phyloP scores from a whole-genome alignment of 2,797 vertebrate genomes.

The Kryptopterus vitreolus region DNA sequence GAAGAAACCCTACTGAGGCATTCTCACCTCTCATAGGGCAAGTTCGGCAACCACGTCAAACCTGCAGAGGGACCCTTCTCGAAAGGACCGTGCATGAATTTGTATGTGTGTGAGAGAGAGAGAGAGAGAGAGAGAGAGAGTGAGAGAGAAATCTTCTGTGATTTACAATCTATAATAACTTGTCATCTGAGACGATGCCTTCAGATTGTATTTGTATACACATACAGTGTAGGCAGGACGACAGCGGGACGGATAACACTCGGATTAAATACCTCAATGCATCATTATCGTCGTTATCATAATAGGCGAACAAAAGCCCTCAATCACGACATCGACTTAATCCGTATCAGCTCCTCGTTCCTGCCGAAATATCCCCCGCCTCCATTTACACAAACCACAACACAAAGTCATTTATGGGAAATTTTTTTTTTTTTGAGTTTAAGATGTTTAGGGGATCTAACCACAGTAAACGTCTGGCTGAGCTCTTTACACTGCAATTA shows the following conservation, averaged over 20 bases:
- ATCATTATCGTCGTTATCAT: not conserved
- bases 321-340: conserved; percentile 1
- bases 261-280: not conserved
- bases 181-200: not conserved
- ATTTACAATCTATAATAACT: not conserved
- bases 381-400: conserved; percentile 19
- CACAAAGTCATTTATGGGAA: conserved; percentile 24
- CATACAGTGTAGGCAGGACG: not conserved
- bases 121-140: conserved; percentile 32
- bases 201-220: not conserved
- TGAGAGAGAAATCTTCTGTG: not conserved
- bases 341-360: conserved; percentile 2
- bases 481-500: conserved; percentile 64
- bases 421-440: conserved; percentile 23
- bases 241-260: too few relatives aligned
- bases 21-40: conserved; percentile 74
- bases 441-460: conserved; percentile 61
- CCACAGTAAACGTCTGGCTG: conserved; percentile 67
- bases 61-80: conserved; percentile 47
- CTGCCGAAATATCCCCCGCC: conserved; percentile 21
- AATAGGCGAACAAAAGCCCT: not conserved
- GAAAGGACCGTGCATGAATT: conserved; percentile 30
- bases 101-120: not conserved
- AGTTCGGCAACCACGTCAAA: conserved; percentile 66
- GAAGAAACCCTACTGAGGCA: conserved; percentile 75